Conservation (phyloP, 2,113 vertebrate genomes). For the Myxocyprinus asiaticus region DNA sequence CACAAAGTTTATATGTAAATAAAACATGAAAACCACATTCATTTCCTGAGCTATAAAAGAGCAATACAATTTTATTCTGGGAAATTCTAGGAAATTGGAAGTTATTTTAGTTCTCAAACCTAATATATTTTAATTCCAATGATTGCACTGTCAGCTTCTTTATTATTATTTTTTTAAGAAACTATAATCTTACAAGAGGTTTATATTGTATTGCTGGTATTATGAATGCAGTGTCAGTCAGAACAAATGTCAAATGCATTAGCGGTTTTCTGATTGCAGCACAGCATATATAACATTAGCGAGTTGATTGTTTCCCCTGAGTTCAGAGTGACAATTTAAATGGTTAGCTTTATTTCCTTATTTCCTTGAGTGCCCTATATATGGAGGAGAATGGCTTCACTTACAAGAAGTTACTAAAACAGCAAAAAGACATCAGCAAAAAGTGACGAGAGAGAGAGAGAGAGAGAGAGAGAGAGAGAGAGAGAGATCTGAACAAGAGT, state of each 20-base stretch:
- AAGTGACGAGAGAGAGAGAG: constrained; percentile 17
- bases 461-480: constrained; percentile 7
- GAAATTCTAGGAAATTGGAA: no score
- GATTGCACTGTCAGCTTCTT: no score
- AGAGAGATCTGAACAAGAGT: constrained; percentile 23
- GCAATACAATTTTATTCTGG: no score
- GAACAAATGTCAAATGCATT: constrained; percentile 9
- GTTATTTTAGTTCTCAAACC: no score
- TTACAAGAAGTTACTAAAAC: constrained; percentile 10
- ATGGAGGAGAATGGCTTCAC: not conserved
- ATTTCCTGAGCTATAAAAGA: no score
- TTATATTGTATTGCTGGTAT: no score
- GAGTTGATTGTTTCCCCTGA: not conserved
- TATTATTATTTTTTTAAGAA: no score
- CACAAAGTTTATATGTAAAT: no score
- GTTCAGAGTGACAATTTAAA: not conserved
- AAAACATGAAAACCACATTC: no score
- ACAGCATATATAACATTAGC: not conserved
- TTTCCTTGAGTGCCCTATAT: constrained; percentile 20
- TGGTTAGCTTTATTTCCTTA: constrained; percentile 12
- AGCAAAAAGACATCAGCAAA: constrained; percentile 23
- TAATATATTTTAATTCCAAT: no score
- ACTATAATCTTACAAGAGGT: no score
- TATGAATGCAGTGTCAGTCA: not conserved
- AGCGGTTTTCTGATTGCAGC: not conserved